Evolutionary conservation across 1,140 invertebrate species (phyloP), one percentile per base, ranked within the genome.

Genomic region (Palaemon carinicauda): DNA sequence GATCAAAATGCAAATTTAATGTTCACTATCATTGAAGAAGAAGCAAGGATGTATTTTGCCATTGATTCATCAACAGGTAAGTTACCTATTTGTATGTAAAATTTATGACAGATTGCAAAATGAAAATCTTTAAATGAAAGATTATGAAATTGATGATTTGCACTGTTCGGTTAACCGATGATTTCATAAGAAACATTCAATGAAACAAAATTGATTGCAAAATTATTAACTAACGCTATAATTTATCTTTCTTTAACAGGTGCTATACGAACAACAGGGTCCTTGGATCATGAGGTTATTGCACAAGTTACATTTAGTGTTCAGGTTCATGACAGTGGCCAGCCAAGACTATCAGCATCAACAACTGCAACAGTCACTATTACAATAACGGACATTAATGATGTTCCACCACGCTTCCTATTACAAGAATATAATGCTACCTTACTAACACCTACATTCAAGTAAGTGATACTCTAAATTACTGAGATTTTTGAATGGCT

Each of bases 321-420:
- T 1, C 94, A 95, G 91, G 97, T 98, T 0, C 94, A 94, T 29
- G 98, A 99, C 92, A 92, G 95, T 89, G 97, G 97, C 3, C 90
- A 90, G 54, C 97, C 97, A 9, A 94, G 94, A 69, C 91, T 97
- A 33, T 94, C 94, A 9, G 96, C 97, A 10, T 94, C 94, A 94
- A 94, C 98, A 90, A n/a, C 88, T 27, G 90, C 93, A 19, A 84
- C 91, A 60, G 90, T 93, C 41, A 92, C 92, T 84, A 89, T 93
- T 27, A 93, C 93, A 1, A 94, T 98, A 0, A 95, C 96, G 88
- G 97, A 99, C 91, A 95, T 97, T 27, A 99, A 99, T 91, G 97
- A 99, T 91, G 97, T 97, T 90, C 93, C 95, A 0, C 97, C 97
- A 0, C 93, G 92, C 50, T 99, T 98, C 89, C 89, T 90, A 80